Percentiles rank a stretch among this genome's conserved stretches.
Evolutionary conservation across 2,888 invertebrate genomes (phyloP).

Genomic region (Gryllus longicercus): DNA sequence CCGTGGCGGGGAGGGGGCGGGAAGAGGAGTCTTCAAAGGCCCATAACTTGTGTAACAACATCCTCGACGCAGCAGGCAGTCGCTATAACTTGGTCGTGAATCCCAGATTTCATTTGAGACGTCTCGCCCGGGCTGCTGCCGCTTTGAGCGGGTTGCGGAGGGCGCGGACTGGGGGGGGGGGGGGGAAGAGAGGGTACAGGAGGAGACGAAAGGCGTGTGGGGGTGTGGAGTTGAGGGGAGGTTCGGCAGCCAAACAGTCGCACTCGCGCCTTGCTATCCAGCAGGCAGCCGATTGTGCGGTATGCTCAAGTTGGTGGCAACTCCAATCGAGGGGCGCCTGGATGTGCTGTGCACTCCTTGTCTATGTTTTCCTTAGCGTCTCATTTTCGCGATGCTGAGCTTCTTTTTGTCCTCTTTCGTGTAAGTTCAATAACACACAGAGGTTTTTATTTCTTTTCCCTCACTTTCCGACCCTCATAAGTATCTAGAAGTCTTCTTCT

Average conservation of each 20-base stretch:
- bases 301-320: neutral
- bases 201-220: neutral
- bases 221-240: neutral
- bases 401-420: too few species aligned
- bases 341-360: too few species aligned
- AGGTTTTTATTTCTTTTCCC: too few species aligned
- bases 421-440: too few species aligned
- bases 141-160: neutral
- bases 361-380: too few species aligned
- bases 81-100: slow-evolving; percentile 17
- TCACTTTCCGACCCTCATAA: too few species aligned
- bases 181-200: neutral
- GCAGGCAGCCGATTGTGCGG: neutral
- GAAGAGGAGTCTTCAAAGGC: neutral
- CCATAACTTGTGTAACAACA: slow-evolving; percentile 17
- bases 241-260: neutral
- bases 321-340: neutral
- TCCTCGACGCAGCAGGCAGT: neutral
- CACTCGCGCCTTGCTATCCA: neutral
- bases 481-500: too few species aligned
- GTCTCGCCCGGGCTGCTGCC: neutral
- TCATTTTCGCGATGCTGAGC: too few species aligned
- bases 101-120: slow-evolving; percentile 17
- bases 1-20: neutral
- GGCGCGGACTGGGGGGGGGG: neutral